phyloP scores from a whole-genome alignment of 1,140 invertebrate species.

The Aradophagus sp. region DNA sequence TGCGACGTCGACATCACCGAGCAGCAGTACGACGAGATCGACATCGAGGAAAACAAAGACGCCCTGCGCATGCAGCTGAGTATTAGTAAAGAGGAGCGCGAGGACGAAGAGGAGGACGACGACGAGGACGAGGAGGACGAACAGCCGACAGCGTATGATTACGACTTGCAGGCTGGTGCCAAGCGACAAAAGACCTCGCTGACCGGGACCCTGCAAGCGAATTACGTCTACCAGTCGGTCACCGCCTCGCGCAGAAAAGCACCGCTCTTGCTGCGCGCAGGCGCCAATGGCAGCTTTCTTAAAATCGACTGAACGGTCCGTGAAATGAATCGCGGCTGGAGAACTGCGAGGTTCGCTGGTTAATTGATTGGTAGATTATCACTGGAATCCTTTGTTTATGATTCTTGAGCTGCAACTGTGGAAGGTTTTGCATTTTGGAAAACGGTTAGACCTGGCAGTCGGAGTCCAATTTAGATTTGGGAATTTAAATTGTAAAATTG shows the following conservation, averaged over 20 bases:
- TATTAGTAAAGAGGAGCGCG: conserved; percentile 70
- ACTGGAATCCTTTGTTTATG: too few relatives aligned
- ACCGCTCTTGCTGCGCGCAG: conserved; percentile 63
- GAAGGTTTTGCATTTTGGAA: too few relatives aligned
- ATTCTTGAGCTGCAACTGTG: too few relatives aligned
- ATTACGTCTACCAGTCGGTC: conserved; percentile 73
- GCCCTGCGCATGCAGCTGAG: conserved; percentile 71
- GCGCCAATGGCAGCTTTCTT: conserved; percentile 60
- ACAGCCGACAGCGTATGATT: conserved; percentile 58
- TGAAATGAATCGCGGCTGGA: too few relatives aligned
- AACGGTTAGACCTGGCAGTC: too few relatives aligned
- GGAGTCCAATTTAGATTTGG: too few relatives aligned
- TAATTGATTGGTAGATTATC: too few relatives aligned
- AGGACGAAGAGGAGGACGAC: conserved; percentile 75
- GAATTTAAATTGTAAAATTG: too few relatives aligned
- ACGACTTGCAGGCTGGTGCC: conserved; percentile 62
- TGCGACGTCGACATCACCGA: conserved; percentile 74
- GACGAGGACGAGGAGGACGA: conserved; percentile 71
- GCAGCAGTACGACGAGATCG: conserved; percentile 76
- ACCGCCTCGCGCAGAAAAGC: conserved; percentile 69
- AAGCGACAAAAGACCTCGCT: conserved; percentile 69
- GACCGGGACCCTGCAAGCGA: conserved; percentile 67
- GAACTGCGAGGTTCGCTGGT: too few relatives aligned
- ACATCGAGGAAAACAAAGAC: conserved; percentile 75
- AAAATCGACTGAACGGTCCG: conserved; percentile 65